Percentiles rank a stretch among this genome's conserved stretches.
Evolutionary conservation across 2,888 invertebrate genomes (phyloP).

Genomic region (Lasioglossum calceatum): DNA sequence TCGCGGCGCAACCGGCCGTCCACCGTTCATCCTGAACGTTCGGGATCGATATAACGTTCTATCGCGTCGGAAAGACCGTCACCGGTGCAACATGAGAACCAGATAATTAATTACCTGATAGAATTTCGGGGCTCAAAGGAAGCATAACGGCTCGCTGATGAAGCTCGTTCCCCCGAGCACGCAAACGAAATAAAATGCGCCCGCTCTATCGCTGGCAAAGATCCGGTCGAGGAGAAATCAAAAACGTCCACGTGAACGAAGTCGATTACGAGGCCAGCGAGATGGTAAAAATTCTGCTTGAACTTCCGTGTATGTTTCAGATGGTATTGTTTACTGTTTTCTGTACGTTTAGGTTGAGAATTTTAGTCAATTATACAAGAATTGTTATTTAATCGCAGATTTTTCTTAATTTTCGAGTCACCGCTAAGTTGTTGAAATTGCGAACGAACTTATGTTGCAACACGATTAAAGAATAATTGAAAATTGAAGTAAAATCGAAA

Average conservation of each 20-base stretch:
- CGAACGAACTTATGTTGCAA: too few relatives aligned
- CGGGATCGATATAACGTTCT: slow-evolving; percentile 62
- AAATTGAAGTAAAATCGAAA: too few relatives aligned
- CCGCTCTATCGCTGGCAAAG: neutral
- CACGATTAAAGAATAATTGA: too few relatives aligned
- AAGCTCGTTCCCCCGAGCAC: slow-evolving; percentile 36
- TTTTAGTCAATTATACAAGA: too few relatives aligned
- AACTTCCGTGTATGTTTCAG: too few relatives aligned
- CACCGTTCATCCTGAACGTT: slow-evolving; percentile 55
- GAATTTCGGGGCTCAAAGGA: slow-evolving; percentile 53
- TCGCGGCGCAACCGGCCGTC: slow-evolving; percentile 17
- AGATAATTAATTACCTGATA: slow-evolving; percentile 66
- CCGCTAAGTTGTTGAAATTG: too few relatives aligned
- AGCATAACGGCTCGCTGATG: slow-evolving; percentile 56
- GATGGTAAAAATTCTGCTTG: too few relatives aligned
- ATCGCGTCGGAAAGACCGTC: slow-evolving; percentile 50
- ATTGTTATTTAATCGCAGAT: too few relatives aligned
- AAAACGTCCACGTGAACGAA: neutral
- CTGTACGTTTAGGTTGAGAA: too few relatives aligned
- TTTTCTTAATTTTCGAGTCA: too few relatives aligned
- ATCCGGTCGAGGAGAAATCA: neutral
- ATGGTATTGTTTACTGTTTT: too few relatives aligned
- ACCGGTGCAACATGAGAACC: neutral
- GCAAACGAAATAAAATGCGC: slow-evolving; percentile 41
- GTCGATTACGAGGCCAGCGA: neutral